Conservation (phyloP, 2,113 vertebrate species). For the Menura novaehollandiae region DNA sequence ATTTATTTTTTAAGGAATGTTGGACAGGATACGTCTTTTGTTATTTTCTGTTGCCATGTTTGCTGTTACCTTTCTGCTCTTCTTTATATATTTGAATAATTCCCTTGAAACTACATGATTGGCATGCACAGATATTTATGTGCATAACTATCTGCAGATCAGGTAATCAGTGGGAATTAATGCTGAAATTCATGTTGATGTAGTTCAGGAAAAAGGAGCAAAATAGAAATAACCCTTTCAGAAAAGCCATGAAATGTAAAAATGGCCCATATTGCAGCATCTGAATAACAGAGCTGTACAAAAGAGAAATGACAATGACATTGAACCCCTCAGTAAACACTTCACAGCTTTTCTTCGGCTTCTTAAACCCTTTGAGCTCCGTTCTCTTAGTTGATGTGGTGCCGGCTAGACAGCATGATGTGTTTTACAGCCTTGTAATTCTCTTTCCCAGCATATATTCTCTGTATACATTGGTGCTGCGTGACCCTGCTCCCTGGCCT, state of each 20-base stretch:
- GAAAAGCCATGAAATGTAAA: background rate
- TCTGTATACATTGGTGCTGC: background rate
- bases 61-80: background rate
- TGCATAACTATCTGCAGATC: background rate
- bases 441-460: background rate
- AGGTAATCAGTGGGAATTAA: background rate
- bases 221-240: background rate
- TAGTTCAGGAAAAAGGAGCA: background rate
- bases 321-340: background rate
- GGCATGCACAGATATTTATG: background rate
- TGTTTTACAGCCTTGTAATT: constrained; percentile 22
- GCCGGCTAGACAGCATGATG: background rate
- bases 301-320: constrained; percentile 4
- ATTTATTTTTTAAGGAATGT: background rate
- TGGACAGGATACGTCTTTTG: background rate
- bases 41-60: background rate
- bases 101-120: background rate
- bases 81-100: background rate
- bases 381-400: background rate
- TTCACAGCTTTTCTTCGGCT: background rate
- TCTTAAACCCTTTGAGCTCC: background rate
- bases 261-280: background rate
- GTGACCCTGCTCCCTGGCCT: background rate
- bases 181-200: background rate
- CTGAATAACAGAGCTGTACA: background rate